phyloP scores from a whole-genome alignment of 2,113 vertebrate species.

The Amblyopsis rosae region DNA sequence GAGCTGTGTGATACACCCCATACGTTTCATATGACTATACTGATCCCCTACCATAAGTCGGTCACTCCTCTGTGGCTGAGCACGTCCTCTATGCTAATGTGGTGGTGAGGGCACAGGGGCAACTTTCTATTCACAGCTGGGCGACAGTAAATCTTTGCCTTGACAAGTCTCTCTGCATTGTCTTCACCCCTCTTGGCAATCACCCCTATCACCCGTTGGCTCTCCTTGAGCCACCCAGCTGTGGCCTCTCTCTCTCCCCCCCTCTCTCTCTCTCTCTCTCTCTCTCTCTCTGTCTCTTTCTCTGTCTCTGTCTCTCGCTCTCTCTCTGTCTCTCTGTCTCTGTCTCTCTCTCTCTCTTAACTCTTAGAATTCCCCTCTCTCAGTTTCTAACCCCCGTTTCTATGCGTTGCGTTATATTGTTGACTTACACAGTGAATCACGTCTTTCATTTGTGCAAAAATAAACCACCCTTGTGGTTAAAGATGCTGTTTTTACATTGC shows the following conservation, averaged over 20 bases:
- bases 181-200: slow-evolving; percentile 36
- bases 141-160: slow-evolving; percentile 61
- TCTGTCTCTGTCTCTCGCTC: slow-evolving; percentile 18
- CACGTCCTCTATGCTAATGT: slow-evolving; percentile 41
- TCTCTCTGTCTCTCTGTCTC: slow-evolving; percentile 21
- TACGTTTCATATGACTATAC: neutral
- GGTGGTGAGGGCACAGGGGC: slow-evolving; percentile 39
- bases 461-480: slow-evolving; percentile 44
- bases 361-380: slow-evolving; percentile 5
- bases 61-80: neutral
- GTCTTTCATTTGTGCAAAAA: slow-evolving; percentile 42
- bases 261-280: slow-evolving; percentile 9
- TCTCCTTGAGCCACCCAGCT: slow-evolving; percentile 62
- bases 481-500: neutral
- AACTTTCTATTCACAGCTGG: slow-evolving; percentile 52
- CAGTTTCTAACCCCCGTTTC: slow-evolving; percentile 12
- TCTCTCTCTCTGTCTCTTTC: slow-evolving; percentile 19
- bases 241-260: slow-evolving; percentile 43
- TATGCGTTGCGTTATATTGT: slow-evolving; percentile 38
- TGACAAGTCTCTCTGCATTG: slow-evolving; percentile 63
- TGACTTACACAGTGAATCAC: slow-evolving; percentile 29
- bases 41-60: neutral
- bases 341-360: slow-evolving; percentile 19
- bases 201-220: neutral
- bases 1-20: neutral